Conservation (phyloP, 2,888 invertebrate genomes). For the Eumerus sabulonum region DNA sequence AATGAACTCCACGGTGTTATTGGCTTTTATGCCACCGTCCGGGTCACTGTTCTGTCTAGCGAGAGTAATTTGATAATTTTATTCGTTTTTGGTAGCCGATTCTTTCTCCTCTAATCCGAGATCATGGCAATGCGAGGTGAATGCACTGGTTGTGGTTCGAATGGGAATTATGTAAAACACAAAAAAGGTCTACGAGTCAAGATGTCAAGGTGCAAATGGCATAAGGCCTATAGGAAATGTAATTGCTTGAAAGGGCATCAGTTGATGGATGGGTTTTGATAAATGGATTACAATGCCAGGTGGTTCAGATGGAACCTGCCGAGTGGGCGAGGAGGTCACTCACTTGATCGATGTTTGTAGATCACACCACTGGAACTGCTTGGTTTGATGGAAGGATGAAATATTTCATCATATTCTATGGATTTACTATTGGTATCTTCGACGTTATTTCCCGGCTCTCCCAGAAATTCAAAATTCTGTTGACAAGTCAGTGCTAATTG, state of each 20-base stretch:
- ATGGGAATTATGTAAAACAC: conserved; percentile 34
- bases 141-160: background rate
- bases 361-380: no score
- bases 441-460: no score
- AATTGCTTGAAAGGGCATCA: background rate
- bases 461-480: no score
- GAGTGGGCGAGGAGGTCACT: no score
- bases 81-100: conserved; percentile 15
- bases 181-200: conserved; percentile 8
- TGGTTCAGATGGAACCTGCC: background rate
- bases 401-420: no score
- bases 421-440: no score
- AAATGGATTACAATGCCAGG: background rate
- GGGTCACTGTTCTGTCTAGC: conserved; percentile 15
- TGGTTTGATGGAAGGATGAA: no score
- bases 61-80: conserved; percentile 30
- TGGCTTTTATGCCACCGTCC: background rate
- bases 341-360: no score
- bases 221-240: background rate
- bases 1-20: background rate
- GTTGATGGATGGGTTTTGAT: conserved; percentile 8
- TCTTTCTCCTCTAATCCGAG: conserved; percentile 20
- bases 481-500: no score
- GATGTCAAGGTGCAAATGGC: conserved; percentile 12
- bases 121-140: conserved; percentile 28